phyloP scores from a whole-genome alignment of 1,140 invertebrate species.

The Pogonomyrmex barbatus region DNA sequence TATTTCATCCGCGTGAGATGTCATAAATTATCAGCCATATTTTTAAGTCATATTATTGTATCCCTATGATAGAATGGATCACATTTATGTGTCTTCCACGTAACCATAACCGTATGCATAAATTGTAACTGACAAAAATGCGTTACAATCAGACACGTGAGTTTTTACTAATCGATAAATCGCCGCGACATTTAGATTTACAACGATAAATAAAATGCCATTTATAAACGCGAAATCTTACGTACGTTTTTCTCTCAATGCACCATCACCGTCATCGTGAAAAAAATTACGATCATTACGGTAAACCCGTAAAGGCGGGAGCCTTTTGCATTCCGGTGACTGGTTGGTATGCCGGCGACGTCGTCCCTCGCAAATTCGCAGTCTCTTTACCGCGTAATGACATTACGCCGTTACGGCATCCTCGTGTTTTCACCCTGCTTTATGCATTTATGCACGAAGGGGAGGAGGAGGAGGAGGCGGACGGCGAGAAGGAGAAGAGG shows the following conservation, averaged over 20 bases:
- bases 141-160: background rate
- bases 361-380: slow-evolving; percentile 69
- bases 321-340: slow-evolving; percentile 1
- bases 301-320: slow-evolving; percentile 45
- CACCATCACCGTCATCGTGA: too few relatives aligned
- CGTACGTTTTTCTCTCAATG: slow-evolving; percentile 3
- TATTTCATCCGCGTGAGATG: slow-evolving; percentile 43
- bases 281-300: slow-evolving; percentile 39
- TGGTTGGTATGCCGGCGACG: slow-evolving; percentile 66
- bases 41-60: slow-evolving; percentile 10
- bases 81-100: background rate
- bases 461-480: background rate
- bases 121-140: background rate
- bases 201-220: background rate
- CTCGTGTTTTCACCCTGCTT: slow-evolving; percentile 76
- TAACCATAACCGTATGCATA: background rate
- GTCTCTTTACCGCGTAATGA: slow-evolving; percentile 73
- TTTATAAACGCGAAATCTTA: slow-evolving; percentile 4
- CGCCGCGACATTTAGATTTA: background rate
- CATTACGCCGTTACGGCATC: slow-evolving; percentile 75
- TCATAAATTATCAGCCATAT: background rate
- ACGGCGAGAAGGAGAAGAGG: slow-evolving; percentile 19
- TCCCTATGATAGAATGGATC: background rate
- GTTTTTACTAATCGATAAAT: background rate
- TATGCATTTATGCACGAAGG: slow-evolving; percentile 75